Evolutionary conservation across 2,113 vertebrate genomes (phyloP), one percentile per base, ranked within the genome.

Genomic region (Neotragus pygmaeus): DNA sequence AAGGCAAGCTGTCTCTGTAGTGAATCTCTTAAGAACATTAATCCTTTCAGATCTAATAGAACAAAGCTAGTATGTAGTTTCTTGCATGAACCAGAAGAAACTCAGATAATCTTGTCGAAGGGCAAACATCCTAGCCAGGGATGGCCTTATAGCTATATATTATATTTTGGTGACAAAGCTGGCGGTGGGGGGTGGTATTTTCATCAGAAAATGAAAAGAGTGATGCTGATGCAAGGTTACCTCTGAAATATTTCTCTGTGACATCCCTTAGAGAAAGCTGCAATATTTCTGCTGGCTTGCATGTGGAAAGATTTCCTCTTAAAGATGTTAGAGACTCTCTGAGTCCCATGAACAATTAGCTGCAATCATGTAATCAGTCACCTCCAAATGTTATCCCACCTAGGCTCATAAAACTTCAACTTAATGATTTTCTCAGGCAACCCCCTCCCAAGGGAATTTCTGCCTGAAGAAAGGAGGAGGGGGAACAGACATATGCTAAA

Each of bases 351-450:
- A 97, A 98, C 92, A 98, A 98, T 96, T 92, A 98, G 84, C 12
- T 95, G 78, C 78, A 98, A 98, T 98, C 95, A 95, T 64, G 55
- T 90, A 97, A 98, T 99, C 97, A 97, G 89, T 98, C 96, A 98
- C 95, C 88, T 97, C 94, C 94, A 97, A 98, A 98, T 90, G 95
- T 98, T 97, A 98, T 92, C 95, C 96, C 98, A 97, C 98, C 92
- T 94, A 78, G 83, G 83, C 81, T 98, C 93, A 96, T 87, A 97
- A 93, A 99, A 96, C 66, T 80, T 77, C 94, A 97, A 95, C 94
- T 98, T 98, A 98, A 98, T 85, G 94, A 90, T 94, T 98, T 97
- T 98, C 95, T 98, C 92, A 98, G 94, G 33, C 94, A 89, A 97
- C 3, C 86, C 36, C 53, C 97, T 80, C 51, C 95, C 87, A 62